Evolutionary conservation across 1,140 invertebrate species (phyloP), one percentile per base, ranked within the genome.

Genomic region (Sesamia nonagrioides): DNA sequence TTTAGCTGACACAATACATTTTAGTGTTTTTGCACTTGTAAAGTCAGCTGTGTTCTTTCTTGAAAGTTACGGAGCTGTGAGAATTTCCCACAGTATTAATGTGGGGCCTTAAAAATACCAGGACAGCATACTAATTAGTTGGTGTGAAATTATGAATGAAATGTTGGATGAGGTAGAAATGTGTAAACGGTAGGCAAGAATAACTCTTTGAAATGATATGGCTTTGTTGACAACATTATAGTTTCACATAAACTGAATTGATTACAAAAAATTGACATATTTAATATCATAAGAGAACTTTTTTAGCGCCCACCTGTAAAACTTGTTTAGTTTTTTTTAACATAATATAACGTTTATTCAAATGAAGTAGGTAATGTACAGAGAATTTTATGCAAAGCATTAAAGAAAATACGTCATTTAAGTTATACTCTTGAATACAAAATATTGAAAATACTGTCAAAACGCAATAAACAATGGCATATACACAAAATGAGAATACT

Each of bases 141-240:
- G 37, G 60, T 66, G 37, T 18, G 11, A 66, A 21, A 42, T 66
- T 66, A 66, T 66, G 37, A 66, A 66, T 66, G 61, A 18, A 45
- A 11, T 42, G 37, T 7, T 2, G 60, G 15, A 4, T 7, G 17
- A 21, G 9, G n/a, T 35, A 63, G 13, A 40, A 27, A 11, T 42
- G 17, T 42, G 61, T 42, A 3, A 6, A 21, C 42, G 33, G n/a
- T 7, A 35, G 61, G n/a, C 9, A 40, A 40, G 37, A 9, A 40
- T 8, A 40, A 42, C n/a, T 13, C 35, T 66, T 40, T 66, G 37
- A 45, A 42, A 66, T 17, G 7, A 66, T 17, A 18, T 21, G 2
- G 17, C 35, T 13, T 18, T 60, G 27, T 33, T 66, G 17, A 21
- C 13, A 40, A 18, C n/a, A 21, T 66, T 21, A 6, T 35, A 60